Percentiles rank a stretch among this genome's conserved stretches.
These are phyloP conservation scores for Eupsilia transversa DNA, from an alignment of 2,888 invertebrate species.

Conservation along the genomic window DNA sequence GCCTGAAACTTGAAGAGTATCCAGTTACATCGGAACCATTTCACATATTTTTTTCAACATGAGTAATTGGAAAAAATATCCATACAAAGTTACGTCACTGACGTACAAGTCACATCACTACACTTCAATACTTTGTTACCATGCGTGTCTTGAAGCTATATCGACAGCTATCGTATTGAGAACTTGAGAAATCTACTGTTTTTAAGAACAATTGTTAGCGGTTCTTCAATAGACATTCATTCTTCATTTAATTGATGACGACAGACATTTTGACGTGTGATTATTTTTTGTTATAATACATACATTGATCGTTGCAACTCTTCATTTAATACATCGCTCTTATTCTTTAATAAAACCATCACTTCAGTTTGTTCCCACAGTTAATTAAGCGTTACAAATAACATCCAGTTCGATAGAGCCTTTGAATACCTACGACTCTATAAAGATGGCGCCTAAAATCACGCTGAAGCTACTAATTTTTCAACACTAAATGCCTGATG, in stretches of 20 bases:
- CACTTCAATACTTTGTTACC: slow-evolving; percentile 7
- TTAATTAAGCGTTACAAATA: neutral
- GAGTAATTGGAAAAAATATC: neutral
- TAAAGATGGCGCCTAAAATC: slow-evolving; percentile 11
- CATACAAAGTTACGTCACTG: neutral
- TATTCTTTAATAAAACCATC: neutral
- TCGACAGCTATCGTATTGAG: slow-evolving; percentile 15
- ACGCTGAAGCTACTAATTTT: neutral
- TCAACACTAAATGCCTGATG: neutral
- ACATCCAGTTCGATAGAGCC: neutral
- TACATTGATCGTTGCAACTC: slow-evolving; percentile 1
- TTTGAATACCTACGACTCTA: neutral
- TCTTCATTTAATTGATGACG: slow-evolving; percentile 34
- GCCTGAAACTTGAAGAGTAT: too few relatives aligned
- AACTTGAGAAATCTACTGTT: slow-evolving; percentile 26
- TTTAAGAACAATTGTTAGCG: slow-evolving; percentile 40
- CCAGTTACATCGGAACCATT: too few relatives aligned
- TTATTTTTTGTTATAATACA: slow-evolving; percentile 27
- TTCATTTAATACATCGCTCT: slow-evolving; percentile 8
- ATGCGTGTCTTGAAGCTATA: slow-evolving; percentile 21
- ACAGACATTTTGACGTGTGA: slow-evolving; percentile 37
- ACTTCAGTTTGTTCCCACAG: neutral
- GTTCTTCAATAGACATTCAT: slow-evolving; percentile 21
- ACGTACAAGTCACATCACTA: slow-evolving; percentile 13
- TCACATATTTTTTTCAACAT: neutral